Evolutionary conservation across 2,113 vertebrate species (phyloP), one percentile per base, ranked within the genome.

Genomic region (Pygathrix nemaeus): DNA sequence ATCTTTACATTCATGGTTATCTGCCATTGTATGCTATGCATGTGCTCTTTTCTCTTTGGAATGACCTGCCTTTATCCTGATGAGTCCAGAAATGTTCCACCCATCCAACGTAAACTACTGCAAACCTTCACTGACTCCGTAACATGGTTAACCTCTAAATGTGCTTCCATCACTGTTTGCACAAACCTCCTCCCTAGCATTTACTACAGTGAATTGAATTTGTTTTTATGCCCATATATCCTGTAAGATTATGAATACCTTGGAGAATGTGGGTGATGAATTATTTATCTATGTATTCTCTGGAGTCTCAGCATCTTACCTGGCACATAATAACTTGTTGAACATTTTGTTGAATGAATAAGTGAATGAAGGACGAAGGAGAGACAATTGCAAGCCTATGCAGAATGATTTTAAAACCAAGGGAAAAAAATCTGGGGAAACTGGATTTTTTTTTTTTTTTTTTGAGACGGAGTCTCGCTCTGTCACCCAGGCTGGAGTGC

Each of bases 261-360:
- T 88, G 76, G 80, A 96, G 94, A 38, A 94, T 78, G 40, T 35
- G 50, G 20, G 35, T 82, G 66, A 97, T 97, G 90, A 96, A 97
- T 97, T 96, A 98, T 97, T 98, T 93, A 97, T 96, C 52, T 50
- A 57, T 12, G 11, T 78, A 90, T 85, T 25, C 92, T 86, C 81
- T 66, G 32, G 87, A 92, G 98, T 94, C 57, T 96, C 72, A 81
- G 93, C 38, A 85, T 81, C 21, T 7, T 83, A 13, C 64, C 57
- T 20, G 18, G 32, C 68, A 87, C 30, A 93, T 88, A 97, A 78
- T 76, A 97, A 89, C 55, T 45, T 88, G 73, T 30, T 96, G 87
- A 89, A 93, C 86, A 81, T 83, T 82, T 79, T 64, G 61, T 82
- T 96, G 95, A 97, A 95, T 85, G 96, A 98, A 88, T 87, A 91